phyloP scores from a whole-genome alignment of 2,797 vertebrate genomes.

The Oreortyx pictus region DNA sequence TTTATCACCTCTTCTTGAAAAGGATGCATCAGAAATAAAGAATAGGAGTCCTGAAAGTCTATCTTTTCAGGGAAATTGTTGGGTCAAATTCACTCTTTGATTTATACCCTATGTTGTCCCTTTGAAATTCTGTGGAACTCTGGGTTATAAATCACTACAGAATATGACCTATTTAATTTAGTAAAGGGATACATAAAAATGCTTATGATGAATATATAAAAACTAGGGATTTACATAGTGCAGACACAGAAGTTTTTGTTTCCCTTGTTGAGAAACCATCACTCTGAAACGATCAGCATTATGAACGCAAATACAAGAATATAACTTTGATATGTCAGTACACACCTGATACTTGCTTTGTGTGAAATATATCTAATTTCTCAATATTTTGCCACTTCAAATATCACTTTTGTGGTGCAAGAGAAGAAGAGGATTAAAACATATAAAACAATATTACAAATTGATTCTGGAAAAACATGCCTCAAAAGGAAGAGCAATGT shows the following conservation, averaged over 20 bases:
- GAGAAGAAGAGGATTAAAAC: not conserved
- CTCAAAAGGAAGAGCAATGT: not conserved
- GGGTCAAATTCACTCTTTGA: conserved; percentile 50
- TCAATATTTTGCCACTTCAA: not conserved
- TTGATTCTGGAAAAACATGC: not conserved
- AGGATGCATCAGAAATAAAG: conserved; percentile 45
- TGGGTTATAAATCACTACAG: conserved; percentile 13
- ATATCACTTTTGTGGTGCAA: not conserved
- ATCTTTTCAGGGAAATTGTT: not conserved
- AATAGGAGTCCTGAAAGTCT: conserved; percentile 23
- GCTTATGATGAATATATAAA: not conserved
- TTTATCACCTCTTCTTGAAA: conserved; percentile 43
- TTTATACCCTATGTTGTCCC: conserved; percentile 2
- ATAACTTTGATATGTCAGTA: not conserved
- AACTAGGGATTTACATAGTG: not conserved
- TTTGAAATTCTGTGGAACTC: conserved; percentile 26
- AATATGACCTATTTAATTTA: conserved; percentile 47
- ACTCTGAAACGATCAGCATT: not conserved
- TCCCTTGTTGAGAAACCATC: not conserved
- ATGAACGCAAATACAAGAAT: not conserved
- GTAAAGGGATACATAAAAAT: conserved; percentile 12
- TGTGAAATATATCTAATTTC: not conserved
- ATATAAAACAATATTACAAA: not conserved
- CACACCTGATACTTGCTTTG: not conserved
- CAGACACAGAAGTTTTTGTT: not conserved